Percentiles rank a stretch among this genome's conserved stretches.
These are phyloP conservation scores for Caranx ignobilis DNA, from an alignment of 2,113 vertebrate genomes.

Conservation along the genomic window DNA sequence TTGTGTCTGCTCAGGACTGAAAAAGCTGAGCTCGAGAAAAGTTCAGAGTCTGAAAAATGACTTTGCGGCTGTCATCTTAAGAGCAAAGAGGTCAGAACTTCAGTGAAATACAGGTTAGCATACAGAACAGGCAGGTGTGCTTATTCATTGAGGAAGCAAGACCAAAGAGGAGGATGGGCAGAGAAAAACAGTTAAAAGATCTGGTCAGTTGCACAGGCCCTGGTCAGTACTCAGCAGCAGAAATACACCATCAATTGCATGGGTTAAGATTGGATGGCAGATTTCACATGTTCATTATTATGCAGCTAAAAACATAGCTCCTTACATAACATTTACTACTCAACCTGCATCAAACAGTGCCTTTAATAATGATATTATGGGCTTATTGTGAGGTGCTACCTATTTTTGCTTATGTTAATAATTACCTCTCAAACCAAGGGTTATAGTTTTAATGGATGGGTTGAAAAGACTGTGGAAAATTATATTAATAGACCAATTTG, in stretches of 20 bases:
- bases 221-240: neutral
- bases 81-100: slow-evolving; percentile 7
- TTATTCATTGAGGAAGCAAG: neutral
- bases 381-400: neutral
- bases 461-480: neutral
- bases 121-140: neutral
- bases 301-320: neutral
- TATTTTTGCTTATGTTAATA: neutral
- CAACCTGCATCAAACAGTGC: too few species aligned
- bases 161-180: neutral
- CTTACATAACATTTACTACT: neutral
- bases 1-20: slow-evolving; percentile 39
- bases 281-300: too few species aligned
- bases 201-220: neutral
- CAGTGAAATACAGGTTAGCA: slow-evolving; percentile 17
- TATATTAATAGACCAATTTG: neutral
- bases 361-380: neutral
- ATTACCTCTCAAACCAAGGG: neutral
- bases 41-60: slow-evolving; percentile 15
- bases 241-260: too few species aligned
- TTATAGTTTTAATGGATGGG: neutral
- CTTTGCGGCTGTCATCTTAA: slow-evolving; percentile 12
- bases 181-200: neutral
- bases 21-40: slow-evolving; percentile 26
- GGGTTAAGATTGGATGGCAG: too few species aligned